phyloP scores from a whole-genome alignment of 2,888 invertebrate species.

The Pasiphila rectangulata region DNA sequence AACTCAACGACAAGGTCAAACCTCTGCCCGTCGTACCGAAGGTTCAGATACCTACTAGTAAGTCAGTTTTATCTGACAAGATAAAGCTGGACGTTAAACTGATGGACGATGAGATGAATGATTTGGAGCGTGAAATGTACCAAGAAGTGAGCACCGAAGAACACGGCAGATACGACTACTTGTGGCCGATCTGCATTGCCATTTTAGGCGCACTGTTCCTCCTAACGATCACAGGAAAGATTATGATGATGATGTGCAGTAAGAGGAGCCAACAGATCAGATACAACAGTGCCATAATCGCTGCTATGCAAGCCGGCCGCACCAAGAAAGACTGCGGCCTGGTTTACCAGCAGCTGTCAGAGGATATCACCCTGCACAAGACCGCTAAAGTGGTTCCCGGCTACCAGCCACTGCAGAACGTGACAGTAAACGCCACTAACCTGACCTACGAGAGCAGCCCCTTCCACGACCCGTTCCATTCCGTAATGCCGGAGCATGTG shows the following conservation, averaged over 20 bases:
- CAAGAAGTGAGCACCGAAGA: conserved; percentile 59
- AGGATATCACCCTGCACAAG: conserved; percentile 85
- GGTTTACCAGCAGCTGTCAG: conserved; percentile 89
- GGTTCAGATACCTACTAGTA: conserved; percentile 8
- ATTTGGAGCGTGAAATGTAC: conserved; percentile 53
- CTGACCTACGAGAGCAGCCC: conserved; percentile 83
- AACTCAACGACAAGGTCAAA: conserved; percentile 23
- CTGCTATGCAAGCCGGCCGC: conserved; percentile 75
- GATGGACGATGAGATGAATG: conserved; percentile 56
- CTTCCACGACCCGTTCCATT: conserved; percentile 83
- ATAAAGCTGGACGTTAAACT: conserved; percentile 61
- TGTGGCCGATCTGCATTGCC: conserved; percentile 82
- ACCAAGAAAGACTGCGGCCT: conserved; percentile 87
- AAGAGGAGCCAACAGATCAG: conserved; percentile 62
- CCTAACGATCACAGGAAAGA: conserved; percentile 75
- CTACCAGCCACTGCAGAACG: conserved; percentile 80
- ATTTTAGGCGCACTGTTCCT: conserved; percentile 80
- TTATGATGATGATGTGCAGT: conserved; percentile 67
- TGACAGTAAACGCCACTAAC: conserved; percentile 68
- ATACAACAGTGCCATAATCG: conserved; percentile 78
- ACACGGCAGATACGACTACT: conserved; percentile 73
- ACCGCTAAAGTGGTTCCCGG: conserved; percentile 86
- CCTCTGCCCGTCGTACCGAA: conserved; percentile 4
- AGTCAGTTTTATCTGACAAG: conserved; percentile 33
- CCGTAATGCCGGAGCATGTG: conserved; percentile 82